phyloP scores from a whole-genome alignment of 2,113 vertebrate genomes.

The Dipodomys stephensi region DNA sequence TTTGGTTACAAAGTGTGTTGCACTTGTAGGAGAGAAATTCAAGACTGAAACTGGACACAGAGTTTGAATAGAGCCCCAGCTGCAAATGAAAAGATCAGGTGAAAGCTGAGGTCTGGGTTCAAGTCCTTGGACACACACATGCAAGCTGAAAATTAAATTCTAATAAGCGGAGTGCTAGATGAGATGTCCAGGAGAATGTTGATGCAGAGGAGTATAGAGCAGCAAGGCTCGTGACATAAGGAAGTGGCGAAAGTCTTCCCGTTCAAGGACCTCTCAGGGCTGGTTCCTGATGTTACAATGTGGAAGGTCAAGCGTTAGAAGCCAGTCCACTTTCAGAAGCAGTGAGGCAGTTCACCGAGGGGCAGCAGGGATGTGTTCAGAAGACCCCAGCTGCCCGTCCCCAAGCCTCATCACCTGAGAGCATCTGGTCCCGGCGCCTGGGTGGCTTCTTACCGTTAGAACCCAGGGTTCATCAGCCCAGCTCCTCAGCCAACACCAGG shows the following conservation, averaged over 20 bases:
- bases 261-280: not conserved
- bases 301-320: not conserved
- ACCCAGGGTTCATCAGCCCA: no score
- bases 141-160: not conserved
- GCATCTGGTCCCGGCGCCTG: not conserved
- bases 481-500: not conserved
- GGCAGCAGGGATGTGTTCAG: not conserved
- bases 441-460: not conserved
- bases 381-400: no score
- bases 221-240: not conserved
- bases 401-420: no score
- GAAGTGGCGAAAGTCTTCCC: not conserved
- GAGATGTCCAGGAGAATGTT: not conserved
- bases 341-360: not conserved
- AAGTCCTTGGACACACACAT: no score
- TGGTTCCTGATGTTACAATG: not conserved
- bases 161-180: not conserved
- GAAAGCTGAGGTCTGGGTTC: no score
- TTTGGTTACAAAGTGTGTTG: no score
- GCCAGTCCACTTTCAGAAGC: not conserved
- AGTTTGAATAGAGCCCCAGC: no score
- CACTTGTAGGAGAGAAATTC: no score
- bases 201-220: not conserved
- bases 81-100: no score
- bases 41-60: no score